These are phyloP conservation scores for Colistium nudipinnis DNA, from an alignment of 2,113 vertebrate genomes.

Conservation along the genomic window DNA sequence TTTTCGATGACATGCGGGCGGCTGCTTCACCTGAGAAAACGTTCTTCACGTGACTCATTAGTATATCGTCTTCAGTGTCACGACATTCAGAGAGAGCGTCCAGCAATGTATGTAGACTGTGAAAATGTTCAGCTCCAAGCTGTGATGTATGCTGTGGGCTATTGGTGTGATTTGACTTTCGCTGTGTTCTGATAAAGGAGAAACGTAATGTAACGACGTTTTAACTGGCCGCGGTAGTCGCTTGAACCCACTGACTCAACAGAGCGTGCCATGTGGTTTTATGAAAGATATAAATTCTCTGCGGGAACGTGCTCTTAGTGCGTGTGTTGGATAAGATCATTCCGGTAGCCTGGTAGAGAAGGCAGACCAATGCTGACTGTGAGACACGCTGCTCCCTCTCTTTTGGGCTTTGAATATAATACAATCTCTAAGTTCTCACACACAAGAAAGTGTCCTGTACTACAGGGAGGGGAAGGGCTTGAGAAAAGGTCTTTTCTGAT, in stretches of 20 bases:
- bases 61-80: neutral
- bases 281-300: conserved; percentile 28
- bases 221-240: conserved; percentile 13
- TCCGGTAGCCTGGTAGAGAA: conserved; percentile 12
- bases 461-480: conserved; percentile 36
- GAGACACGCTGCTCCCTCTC: neutral
- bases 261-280: conserved; percentile 5
- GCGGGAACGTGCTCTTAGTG: neutral
- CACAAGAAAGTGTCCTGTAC: conserved; percentile 37
- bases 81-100: no score
- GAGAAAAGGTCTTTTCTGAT: conserved; percentile 49
- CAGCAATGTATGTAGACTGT: neutral
- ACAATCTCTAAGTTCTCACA: neutral
- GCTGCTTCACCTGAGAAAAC: neutral
- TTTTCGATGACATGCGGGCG: conserved; percentile 12
- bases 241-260: conserved; percentile 22
- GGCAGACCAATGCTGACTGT: neutral
- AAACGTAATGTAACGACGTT: conserved; percentile 14
- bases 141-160: neutral
- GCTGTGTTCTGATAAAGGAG: conserved; percentile 2
- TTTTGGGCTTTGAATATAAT: neutral
- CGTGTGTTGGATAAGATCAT: conserved; percentile 12
- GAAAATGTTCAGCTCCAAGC: neutral
- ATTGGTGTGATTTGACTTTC: conserved; percentile 1
- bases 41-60: neutral